A percentile compares a stretch with the other conserved stretches of the same genome.
Conservation (phyloP, 2,797 vertebrate genomes). For the Pteropus rufus region DNA sequence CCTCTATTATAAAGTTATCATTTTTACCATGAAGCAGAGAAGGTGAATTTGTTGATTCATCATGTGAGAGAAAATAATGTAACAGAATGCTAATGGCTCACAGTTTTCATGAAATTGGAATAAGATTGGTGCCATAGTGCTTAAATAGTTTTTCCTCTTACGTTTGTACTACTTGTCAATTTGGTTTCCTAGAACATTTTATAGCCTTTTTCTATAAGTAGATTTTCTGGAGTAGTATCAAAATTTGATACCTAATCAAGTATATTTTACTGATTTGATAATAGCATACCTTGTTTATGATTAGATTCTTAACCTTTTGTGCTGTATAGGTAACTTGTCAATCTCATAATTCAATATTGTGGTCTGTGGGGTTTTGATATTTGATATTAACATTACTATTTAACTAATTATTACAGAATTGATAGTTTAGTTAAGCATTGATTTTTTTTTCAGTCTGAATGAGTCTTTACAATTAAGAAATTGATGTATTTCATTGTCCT, state of each 20-base stretch:
- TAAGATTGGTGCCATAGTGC: constrained; percentile 80
- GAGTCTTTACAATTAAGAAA: background rate
- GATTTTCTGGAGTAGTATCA: background rate
- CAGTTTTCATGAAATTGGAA: constrained; percentile 82
- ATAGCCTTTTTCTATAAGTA: background rate
- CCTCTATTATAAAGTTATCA: constrained; percentile 77
- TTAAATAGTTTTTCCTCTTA: constrained; percentile 81
- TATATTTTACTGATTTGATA: background rate
- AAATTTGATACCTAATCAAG: background rate
- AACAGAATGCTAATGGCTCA: constrained; percentile 83
- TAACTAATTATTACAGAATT: background rate
- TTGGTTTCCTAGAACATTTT: constrained; percentile 18
- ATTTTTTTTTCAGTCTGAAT: background rate
- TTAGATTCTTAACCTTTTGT: background rate
- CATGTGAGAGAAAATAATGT: constrained; percentile 80
- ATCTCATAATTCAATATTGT: background rate
- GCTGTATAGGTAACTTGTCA: background rate
- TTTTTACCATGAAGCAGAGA: constrained; percentile 82
- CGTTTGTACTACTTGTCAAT: constrained; percentile 76
- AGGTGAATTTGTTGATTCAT: constrained; percentile 83
- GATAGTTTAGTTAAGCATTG: background rate
- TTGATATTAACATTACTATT: background rate
- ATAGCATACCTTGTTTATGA: constrained; percentile 10
- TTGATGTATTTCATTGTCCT: background rate
- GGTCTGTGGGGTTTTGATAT: background rate